Evolutionary conservation across 2,888 invertebrate species (phyloP), one percentile per base, ranked within the genome.

Genomic region (Mesoligia furuncula): DNA sequence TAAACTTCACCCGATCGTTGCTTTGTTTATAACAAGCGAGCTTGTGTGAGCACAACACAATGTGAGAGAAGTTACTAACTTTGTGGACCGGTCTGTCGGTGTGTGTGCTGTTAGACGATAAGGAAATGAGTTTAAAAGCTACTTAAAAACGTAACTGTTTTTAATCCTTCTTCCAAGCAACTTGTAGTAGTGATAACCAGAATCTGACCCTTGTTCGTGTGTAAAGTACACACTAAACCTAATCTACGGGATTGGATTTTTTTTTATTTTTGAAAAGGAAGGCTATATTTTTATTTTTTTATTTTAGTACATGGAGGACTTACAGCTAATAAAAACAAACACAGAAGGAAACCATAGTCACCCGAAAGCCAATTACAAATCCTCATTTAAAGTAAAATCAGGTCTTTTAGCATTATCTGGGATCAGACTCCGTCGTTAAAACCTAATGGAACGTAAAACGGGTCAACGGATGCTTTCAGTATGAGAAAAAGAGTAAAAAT

Each of bases 61-160:
- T 39, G n/a, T 48, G 36, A 4, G 48, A 36, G 20, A 27, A 48
- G 3, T 73, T 7, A 27, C 73, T 73, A 73, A 73, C 73, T 73
- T 51, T 17, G 73, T 39, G 27, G 15, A 13, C 2, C 20, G 6
- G 48, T 39, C 20, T 24, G 48, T 39, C 48, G 27, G 48, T 27
- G 39, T n/a, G n/a, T n/a, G n/a, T 39, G 20, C 73, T 9, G 73
- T 71, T 72, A 71, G 36, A 5, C 20, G 48, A 5, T 71, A 13
- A 8, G n/a, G 36, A 72, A 51, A 73, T 17, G 20, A 73, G 73
- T 39, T 73, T 73, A 39, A 72, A 71, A 36, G 71, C 20, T 15
- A 45, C 71, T n/a, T n/a, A n/a, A n/a, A n/a, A n/a, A n/a, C n/a
- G n/a, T n/a, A n/a, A n/a, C n/a, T n/a, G 31, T 71, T 70, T 71